Base-by-base conservation (phyloP, 1,140 invertebrate genomes). In the Scaptodrosophila lebanonensis region DNA sequence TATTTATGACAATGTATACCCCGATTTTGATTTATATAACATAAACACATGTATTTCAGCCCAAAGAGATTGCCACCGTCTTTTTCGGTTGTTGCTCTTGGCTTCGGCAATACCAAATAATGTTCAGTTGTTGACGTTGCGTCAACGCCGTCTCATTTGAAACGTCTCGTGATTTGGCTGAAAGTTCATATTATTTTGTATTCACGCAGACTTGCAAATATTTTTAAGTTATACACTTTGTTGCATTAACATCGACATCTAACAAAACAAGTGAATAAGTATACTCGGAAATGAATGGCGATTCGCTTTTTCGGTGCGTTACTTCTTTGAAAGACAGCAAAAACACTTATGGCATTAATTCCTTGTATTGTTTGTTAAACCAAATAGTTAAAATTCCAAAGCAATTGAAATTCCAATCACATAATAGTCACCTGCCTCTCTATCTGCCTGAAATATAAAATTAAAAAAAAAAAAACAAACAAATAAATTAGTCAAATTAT, bases 221-320 rank as follows among this genome's bases (percentile, higher is more conserved):
- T 33, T 13, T 8, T n/a, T 8, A 33, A 33, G 3, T 25, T 8
- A 25, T 4, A 8, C 8, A 3, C 8, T 8, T 25, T 25, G 8
- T 25, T 25, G 22, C 8, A 25, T 4, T 25, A 25, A 3, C 8
- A 25, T 8, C 8, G 22, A 25, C 29, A 47, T 32, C 43, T 17
- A 27, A 29, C 32, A 35, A 32, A 18, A 32, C 44, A 35, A 48
- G 44, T 48, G 44, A 17, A 17, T n/a, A 2, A 7, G 8, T 11
- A 69, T 79, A 79, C 75, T 56, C 35, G 53, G 75, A 82, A 79
- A 79, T 79, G 69, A 79, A 70, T 79, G 75, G 69, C 69, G 69
- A 60, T 70, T 79, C 82, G 53, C 70, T 79, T 66, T 83, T 68
- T 16, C 64, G 73, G 75, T 79, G 38, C 57, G 73, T 77, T 79